Conservation (phyloP, 2,113 vertebrate genomes). For the Aegypius monachus region DNA sequence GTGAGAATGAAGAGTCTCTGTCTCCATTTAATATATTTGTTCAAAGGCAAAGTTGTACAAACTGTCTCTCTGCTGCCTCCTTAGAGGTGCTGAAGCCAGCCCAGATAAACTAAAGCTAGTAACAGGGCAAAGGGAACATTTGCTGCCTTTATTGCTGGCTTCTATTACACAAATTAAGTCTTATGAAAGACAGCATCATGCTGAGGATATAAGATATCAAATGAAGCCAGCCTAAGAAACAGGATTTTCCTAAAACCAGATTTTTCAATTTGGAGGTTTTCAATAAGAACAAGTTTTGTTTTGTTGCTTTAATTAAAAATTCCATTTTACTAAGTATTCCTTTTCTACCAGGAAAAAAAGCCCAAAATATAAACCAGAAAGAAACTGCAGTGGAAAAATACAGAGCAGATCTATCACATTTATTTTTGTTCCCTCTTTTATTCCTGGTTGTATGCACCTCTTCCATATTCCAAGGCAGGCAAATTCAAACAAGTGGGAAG, state of each 20-base stretch:
- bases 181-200: slow-evolving; percentile 38
- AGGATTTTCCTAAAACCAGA: neutral
- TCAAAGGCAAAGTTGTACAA: neutral
- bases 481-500: neutral
- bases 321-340: neutral
- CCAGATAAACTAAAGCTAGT: slow-evolving; percentile 9
- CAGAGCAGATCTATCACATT: neutral
- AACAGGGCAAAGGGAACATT: slow-evolving; percentile 14
- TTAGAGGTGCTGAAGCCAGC: slow-evolving; percentile 32
- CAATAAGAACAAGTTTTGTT: neutral
- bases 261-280: slow-evolving; percentile 6
- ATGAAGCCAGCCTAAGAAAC: slow-evolving; percentile 6
- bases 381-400: neutral
- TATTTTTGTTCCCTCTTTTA: neutral
- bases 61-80: slow-evolving; percentile 31
- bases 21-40: neutral
- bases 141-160: slow-evolving; percentile 34
- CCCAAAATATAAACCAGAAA: slow-evolving; percentile 16
- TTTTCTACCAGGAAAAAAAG: neutral
- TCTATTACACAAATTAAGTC: slow-evolving; percentile 37
- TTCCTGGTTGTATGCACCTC: neutral
- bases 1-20: neutral
- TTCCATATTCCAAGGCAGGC: neutral
- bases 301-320: slow-evolving; percentile 24
- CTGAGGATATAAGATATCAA: slow-evolving; percentile 42